Evolutionary conservation across 37 sponge, comb jelly and placozoan genomes (phyloP).

Genomic region (Geodia barretti): DNA sequence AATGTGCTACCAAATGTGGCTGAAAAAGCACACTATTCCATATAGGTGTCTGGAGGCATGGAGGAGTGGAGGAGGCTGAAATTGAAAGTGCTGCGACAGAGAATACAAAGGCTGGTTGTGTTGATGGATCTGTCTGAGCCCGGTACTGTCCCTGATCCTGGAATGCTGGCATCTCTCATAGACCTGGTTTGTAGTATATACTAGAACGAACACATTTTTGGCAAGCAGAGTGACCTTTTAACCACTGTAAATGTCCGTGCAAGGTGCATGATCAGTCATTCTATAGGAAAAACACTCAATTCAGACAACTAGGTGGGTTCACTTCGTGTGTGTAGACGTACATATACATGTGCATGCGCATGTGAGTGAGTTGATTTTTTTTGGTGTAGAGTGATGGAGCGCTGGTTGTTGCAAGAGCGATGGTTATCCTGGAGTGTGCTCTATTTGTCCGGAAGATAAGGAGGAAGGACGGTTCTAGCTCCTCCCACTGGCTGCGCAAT

Average conservation of each 20-base stretch:
- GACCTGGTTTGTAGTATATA: slow-evolving; percentile 47
- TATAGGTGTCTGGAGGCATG: not conserved
- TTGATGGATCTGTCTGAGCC: slow-evolving; percentile 71
- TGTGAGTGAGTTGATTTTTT: too few relatives aligned
- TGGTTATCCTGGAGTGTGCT: slow-evolving; percentile 75
- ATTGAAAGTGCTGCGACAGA: slow-evolving; percentile 21
- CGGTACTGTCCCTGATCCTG: slow-evolving; percentile 56
- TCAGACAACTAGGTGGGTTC: too few relatives aligned
- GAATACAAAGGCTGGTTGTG: slow-evolving; percentile 53
- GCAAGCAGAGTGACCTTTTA: too few relatives aligned
- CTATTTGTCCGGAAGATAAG: slow-evolving; percentile 54
- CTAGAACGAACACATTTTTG: too few relatives aligned
- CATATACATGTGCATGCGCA: too few relatives aligned
- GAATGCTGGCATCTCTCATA: slow-evolving; percentile 66
- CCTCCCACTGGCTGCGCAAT: slow-evolving; percentile 40
- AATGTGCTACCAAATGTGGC: too few relatives aligned
- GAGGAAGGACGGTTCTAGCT: not conserved
- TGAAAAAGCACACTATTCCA: too few relatives aligned
- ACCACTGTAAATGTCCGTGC: too few relatives aligned
- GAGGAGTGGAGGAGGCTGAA: slow-evolving; percentile 54
- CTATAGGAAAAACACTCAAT: too few relatives aligned
- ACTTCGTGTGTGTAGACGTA: too few relatives aligned
- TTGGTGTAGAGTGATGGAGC: slow-evolving; percentile 28
- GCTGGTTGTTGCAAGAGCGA: slow-evolving; percentile 48
- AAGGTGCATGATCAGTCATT: too few relatives aligned